Evolutionary conservation across 1,140 invertebrate species (phyloP), one percentile per base, ranked within the genome.

Genomic region (Heliconius himera): DNA sequence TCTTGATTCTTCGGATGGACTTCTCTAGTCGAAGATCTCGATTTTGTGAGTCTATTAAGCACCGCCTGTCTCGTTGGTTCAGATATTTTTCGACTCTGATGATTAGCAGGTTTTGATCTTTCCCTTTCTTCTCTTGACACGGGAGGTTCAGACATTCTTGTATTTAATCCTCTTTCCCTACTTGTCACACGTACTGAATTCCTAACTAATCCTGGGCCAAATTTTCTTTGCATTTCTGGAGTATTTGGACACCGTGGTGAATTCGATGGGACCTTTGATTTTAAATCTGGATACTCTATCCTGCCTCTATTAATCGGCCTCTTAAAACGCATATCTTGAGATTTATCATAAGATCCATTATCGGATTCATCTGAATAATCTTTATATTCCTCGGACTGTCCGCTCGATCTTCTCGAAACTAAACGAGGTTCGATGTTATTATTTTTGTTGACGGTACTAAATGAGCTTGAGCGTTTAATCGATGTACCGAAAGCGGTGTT

Each of bases 241-340:
- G 94, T 95, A 26, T 94, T 94, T 6, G 94, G 94, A 85, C 94
- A 95, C 82, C 91, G 85, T 0, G 94, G 93, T 0, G 94, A 95
- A 83, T 93, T 94, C 0, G 90, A 87, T 0, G 91, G 91, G 3
- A 87, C 92, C 6, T 90, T 83, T 11, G 89, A 90, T 82, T 93
- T 94, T 36, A 92, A 83, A 83, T 94, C 92, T 2, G 90, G 91
- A 11, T 90, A 94, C 79, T 94, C 91, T 33, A 94, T 82, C 76
- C 93, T 88, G 3, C 90, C 88, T 81, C 92, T 87, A 29, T 89
- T 81, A 3, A 87, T 77, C 4, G 87, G 87, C 70, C 91, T 87
- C 71, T 94, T 95, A 70, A 91, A 91, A 49, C 91, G 88, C 3
- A 86, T 70, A 74, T 90, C 90, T 81, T 93, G 89, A 0, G 88